Base-by-base conservation (phyloP, 2,888 invertebrate species). In the Aphidius colemani region DNA sequence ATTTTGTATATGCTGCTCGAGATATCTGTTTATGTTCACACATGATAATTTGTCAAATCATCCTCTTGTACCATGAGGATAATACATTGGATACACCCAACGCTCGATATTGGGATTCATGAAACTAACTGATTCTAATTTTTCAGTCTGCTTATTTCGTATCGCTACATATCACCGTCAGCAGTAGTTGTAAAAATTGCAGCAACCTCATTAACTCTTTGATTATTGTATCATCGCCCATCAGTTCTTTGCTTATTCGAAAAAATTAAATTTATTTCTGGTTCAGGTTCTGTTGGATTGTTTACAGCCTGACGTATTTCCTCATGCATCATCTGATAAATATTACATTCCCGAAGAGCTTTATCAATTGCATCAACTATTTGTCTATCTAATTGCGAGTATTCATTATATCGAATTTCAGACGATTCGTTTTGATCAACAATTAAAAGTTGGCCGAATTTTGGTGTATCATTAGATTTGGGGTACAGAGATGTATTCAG, bases 101-200 rank as follows among this genome's bases (percentile, higher is more conserved):
- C 66, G 70, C 50, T 70, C 69, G 6, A 69, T 61, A 61, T 70
- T 66, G 10, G 69, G 67, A 65, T 70, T 66, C 70, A 71, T 68
- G 30, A 60, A 60, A 59, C 64, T 69, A n/a, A 69, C 57, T 9
- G 43, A 2, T 18, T 18, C 13, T 18, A 18, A 18, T 18, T 1
- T 18, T 18, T 1, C 2, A 18, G 13, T 18, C 13, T 18, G 13
- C 1, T 18, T 18, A 18, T 18, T 18, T 18, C 13, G 13, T 18
- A 18, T 18, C 1, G 13, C 1, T 18, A 18, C 13, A 18, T 18
- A 18, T 18, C 13, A 18, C 13, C 13, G 2, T 18, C 13, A 18
- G 13, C 13, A 18, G 13, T 18, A 18, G 13, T 18, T 18, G 13
- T 18, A 18, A 18, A 18, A 18, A 1, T 18, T 2, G 13, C 13